These are phyloP conservation scores for Bubo bubo DNA, from an alignment of 2,113 vertebrate genomes.

Conservation along the genomic window DNA sequence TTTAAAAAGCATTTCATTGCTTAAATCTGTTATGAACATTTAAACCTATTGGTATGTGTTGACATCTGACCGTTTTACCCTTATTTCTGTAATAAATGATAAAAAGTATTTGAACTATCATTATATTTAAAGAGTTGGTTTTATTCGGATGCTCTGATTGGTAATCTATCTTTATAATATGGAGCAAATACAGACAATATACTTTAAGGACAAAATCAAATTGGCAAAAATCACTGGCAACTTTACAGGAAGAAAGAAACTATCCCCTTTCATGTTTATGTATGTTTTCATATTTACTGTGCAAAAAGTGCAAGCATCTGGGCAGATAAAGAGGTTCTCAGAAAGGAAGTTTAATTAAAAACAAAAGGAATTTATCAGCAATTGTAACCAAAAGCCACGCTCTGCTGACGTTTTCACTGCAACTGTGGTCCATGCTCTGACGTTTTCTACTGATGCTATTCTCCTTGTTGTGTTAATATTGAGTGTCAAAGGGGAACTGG, in stretches of 20 bases:
- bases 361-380: neutral
- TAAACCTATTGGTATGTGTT: neutral
- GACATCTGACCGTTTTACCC: neutral
- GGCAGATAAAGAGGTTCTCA: neutral
- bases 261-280: neutral
- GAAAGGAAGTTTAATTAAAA: neutral
- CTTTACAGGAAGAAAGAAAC: neutral
- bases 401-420: neutral
- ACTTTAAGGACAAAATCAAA: neutral
- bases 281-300: neutral
- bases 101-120: neutral
- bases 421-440: neutral
- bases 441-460: neutral
- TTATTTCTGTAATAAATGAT: neutral
- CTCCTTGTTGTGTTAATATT: neutral
- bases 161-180: neutral
- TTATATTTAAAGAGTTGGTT: neutral
- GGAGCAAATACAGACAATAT: neutral
- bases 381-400: accelerated
- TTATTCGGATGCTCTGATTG: neutral
- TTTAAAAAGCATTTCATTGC: neutral
- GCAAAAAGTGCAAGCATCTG: neutral
- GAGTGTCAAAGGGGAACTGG: neutral
- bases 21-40: neutral
- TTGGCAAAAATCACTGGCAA: neutral